Percentiles rank a stretch among this genome's conserved stretches.
These are phyloP conservation scores for Cynoglossus semilaevis DNA, from an alignment of 2,113 vertebrate species.

Conservation along the genomic window DNA sequence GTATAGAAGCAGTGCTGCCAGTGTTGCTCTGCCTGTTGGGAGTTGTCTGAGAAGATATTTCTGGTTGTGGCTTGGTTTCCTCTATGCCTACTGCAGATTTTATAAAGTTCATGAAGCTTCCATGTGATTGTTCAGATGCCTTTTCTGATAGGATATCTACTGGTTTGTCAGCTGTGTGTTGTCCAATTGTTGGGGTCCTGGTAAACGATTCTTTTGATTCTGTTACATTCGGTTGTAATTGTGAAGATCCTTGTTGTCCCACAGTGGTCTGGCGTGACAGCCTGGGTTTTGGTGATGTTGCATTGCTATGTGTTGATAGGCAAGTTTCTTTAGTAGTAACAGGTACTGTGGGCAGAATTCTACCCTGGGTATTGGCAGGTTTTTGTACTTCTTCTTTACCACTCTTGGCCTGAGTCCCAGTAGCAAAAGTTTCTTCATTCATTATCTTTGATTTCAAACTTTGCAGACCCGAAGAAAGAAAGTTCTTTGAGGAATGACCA, in stretches of 20 bases:
- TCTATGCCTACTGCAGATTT: constrained; percentile 80
- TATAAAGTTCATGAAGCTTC: constrained; percentile 83
- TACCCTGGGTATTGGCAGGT: constrained; percentile 31
- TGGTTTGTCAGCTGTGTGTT: constrained; percentile 24
- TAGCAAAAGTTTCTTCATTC: constrained; percentile 57
- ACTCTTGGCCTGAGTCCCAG: constrained; percentile 37
- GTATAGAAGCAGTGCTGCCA: constrained; percentile 34
- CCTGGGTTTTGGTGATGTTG: constrained; percentile 63
- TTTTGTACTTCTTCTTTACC: constrained; percentile 33
- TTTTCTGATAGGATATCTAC: constrained; percentile 43
- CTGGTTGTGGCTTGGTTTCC: constrained; percentile 69
- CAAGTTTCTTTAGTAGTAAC: constrained; percentile 36
- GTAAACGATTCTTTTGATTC: constrained; percentile 41
- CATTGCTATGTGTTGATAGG: constrained; percentile 14
- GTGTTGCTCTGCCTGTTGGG: constrained; percentile 62
- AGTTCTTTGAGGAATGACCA: constrained; percentile 56
- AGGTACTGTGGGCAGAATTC: constrained; percentile 61
- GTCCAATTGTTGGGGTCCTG: constrained; percentile 13
- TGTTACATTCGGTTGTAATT: constrained; percentile 48
- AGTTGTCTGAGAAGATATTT: constrained; percentile 50
- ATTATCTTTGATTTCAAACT: constrained; percentile 73
- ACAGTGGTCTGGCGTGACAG: constrained; percentile 69
- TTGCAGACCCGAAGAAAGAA: constrained; percentile 68
- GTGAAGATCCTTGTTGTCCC: constrained; percentile 59
- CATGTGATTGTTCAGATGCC: constrained; percentile 71